Conservation (phyloP, 2,113 vertebrate species). For the Prochilodus magdalenae region DNA sequence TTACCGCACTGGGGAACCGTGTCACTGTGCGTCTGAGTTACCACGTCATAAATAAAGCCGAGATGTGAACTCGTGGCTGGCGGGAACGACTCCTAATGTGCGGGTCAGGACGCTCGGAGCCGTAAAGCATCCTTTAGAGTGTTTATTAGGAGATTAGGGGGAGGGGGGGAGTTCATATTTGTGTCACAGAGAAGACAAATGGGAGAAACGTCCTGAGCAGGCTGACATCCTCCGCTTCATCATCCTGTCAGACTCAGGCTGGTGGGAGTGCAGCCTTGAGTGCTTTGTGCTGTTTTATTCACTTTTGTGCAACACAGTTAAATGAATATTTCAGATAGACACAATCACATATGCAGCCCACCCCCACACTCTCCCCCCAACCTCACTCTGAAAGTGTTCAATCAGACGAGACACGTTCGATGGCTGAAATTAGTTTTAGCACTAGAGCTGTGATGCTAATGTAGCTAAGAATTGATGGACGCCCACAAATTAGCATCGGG, state of each 20-base stretch:
- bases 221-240: slow-evolving; percentile 67
- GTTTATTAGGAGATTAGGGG: slow-evolving; percentile 66
- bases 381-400: no score
- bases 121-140: slow-evolving; percentile 63
- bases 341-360: no score
- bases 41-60: neutral
- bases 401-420: no score
- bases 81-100: slow-evolving; percentile 36
- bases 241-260: slow-evolving; percentile 60
- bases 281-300: neutral
- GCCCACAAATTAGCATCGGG: no score
- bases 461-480: no score
- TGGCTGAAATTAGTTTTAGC: no score
- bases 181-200: slow-evolving; percentile 74
- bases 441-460: no score
- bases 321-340: no score
- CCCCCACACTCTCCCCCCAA: no score
- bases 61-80: slow-evolving; percentile 1
- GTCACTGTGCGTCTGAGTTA: no score
- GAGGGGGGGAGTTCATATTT: slow-evolving; percentile 58
- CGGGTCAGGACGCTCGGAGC: slow-evolving; percentile 32
- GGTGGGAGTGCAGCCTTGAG: neutral
- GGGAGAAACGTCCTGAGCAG: slow-evolving; percentile 68
- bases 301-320: neutral
- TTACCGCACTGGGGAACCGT: no score